phyloP scores from a whole-genome alignment of 2,113 vertebrate species.

The Odobenus rosmarus region DNA sequence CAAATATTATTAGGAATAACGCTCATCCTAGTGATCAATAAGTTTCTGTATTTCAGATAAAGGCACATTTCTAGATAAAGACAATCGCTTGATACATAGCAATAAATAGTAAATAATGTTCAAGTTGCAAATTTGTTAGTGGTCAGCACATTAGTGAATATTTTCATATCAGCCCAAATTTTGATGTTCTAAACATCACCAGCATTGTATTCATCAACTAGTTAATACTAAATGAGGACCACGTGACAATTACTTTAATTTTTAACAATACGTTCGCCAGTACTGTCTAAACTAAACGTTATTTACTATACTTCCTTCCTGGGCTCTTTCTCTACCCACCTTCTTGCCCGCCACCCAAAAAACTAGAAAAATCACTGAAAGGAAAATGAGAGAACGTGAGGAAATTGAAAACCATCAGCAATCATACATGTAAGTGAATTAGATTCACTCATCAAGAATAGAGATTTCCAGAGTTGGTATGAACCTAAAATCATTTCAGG shows the following conservation, averaged over 20 bases:
- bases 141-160: not conserved
- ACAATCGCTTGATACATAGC: not conserved
- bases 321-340: too few relatives aligned
- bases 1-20: not conserved
- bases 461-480: not conserved
- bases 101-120: not conserved
- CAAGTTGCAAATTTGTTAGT: not conserved
- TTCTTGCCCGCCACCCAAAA: not conserved
- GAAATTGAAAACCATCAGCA: not conserved
- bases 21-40: not conserved
- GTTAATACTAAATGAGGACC: not conserved
- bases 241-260: not conserved
- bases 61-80: not conserved
- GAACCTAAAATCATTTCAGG: not conserved
- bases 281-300: not conserved
- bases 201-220: not conserved
- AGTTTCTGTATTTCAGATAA: not conserved
- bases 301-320: not conserved
- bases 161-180: not conserved
- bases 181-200: not conserved
- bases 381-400: not conserved
- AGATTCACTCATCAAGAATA: not conserved
- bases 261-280: not conserved
- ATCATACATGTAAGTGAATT: not conserved
- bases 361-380: not conserved